Evolutionary conservation across 2,113 vertebrate species (phyloP), one percentile per base, ranked within the genome.

Genomic region (Notarius quadriscutis): DNA sequence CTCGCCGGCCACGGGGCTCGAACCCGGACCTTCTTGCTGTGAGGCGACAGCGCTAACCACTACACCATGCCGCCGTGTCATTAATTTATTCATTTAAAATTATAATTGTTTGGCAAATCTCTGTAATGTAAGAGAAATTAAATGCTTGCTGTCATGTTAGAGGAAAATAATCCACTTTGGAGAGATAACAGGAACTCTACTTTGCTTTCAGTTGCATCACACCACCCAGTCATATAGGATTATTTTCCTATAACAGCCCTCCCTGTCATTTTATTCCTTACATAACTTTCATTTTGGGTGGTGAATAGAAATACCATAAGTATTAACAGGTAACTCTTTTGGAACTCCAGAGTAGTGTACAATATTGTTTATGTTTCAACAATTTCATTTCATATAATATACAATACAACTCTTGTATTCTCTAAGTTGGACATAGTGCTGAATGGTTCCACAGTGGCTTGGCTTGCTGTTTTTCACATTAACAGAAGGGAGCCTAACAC

Each of bases 401-500:
- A 81, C 27, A 41, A 20, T 14, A 74, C n/a, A 55, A 48, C 20
- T 50, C 7, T 62, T 50, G 34, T 60, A 62, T 48, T 57, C 20
- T 48, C 69, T 48, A 60, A 55, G 34, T 27, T 85, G 65, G 18
- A 77, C 41, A 48, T 34, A 57, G 48, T 63, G 55, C 10, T 62
- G 27, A 87, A 7, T 55, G 53, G 62, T 34, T 58, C 50, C 34
- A 78, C 69, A 67, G 72, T 58, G 25, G 67, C 48, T 55, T 48
- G 9, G 79, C 14, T 51, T 81, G 72, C 77, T 86, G 85, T 60
- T 89, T 86, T 89, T 84, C 53, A 84, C 85, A 89, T 89, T 79
- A 27, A 86, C 77, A 84, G 58, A 60, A 80, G 53, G 51, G 41
- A 78, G 69, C 53, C 53, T 17, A 63, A 15, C 41, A 63, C 50